phyloP scores from a whole-genome alignment of 2,888 invertebrate species.

The Byasa hedistus region DNA sequence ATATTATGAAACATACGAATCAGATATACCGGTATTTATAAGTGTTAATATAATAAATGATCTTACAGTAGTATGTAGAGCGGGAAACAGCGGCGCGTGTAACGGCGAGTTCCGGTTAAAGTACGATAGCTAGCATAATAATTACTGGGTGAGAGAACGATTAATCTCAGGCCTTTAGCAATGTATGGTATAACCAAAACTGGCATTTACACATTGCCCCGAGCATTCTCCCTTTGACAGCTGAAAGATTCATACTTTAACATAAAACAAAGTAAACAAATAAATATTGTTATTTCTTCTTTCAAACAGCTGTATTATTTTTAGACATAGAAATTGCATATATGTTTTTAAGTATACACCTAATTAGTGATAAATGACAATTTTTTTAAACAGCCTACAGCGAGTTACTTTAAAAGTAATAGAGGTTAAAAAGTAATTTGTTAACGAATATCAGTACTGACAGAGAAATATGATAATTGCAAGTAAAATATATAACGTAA shows the following conservation, averaged over 20 bases:
- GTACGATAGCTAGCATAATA: slow-evolving; percentile 18
- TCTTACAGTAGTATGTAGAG: background rate
- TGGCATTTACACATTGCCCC: background rate
- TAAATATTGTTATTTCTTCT: background rate
- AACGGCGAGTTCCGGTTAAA: slow-evolving; percentile 15
- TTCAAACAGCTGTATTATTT: too few relatives aligned
- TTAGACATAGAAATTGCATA: too few relatives aligned
- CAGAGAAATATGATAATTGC: background rate
- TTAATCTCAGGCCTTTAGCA: slow-evolving; percentile 13
- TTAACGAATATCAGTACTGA: background rate
- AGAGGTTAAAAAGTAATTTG: too few relatives aligned
- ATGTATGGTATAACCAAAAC: slow-evolving; percentile 1
- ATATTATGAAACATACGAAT: too few relatives aligned
- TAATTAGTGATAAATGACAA: too few relatives aligned
- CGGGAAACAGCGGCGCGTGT: slow-evolving; percentile 12
- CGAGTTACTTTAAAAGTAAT: too few relatives aligned
- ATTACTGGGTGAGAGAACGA: slow-evolving; percentile 19
- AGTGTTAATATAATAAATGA: slow-evolving; percentile 8
- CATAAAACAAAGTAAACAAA: background rate
- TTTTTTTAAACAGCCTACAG: too few relatives aligned
- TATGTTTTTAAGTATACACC: too few relatives aligned
- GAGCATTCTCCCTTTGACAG: background rate
- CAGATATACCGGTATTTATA: too few relatives aligned
- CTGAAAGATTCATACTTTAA: background rate
- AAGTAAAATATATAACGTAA: slow-evolving; percentile 3